Conservation (phyloP, 2,888 invertebrate species). For the Nowickia ferox region DNA sequence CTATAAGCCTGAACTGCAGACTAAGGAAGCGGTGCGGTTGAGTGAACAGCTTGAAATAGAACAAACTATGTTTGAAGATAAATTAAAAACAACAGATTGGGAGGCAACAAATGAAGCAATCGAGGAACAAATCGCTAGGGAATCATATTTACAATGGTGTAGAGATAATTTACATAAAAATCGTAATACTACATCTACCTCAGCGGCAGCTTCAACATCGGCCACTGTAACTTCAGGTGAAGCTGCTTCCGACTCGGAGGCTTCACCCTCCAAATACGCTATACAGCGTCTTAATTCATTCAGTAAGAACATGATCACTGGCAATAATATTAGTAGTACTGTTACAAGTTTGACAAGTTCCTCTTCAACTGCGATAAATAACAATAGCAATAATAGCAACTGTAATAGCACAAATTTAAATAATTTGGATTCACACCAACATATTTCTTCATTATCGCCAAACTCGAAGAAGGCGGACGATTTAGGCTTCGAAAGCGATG, state of each 20-base stretch:
- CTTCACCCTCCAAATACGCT: constrained; percentile 80
- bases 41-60: constrained; percentile 92
- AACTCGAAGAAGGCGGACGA: constrained; percentile 62
- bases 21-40: constrained; percentile 89
- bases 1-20: constrained; percentile 89
- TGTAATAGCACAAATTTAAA: constrained; percentile 58
- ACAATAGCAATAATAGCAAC: constrained; percentile 34
- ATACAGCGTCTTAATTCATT: constrained; percentile 73
- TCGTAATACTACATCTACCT: constrained; percentile 74
- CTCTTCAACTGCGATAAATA: constrained; percentile 47
- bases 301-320: constrained; percentile 59
- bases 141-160: constrained; percentile 92
- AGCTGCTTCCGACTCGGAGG: constrained; percentile 78
- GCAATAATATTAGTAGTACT: constrained; percentile 63
- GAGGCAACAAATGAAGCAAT: constrained; percentile 96
- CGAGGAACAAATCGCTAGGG: constrained; percentile 93
- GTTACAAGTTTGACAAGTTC: constrained; percentile 56
- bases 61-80: constrained; percentile 95
- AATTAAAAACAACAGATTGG: constrained; percentile 94
- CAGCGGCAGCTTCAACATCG: constrained; percentile 70
- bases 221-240: constrained; percentile 80
- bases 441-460: constrained; percentile 28
- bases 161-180: constrained; percentile 86
- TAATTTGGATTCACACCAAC: constrained; percentile 59
- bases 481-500: constrained; percentile 80